Conservation (phyloP, 2,797 vertebrate genomes). For the Alcedo quadribrachys region DNA sequence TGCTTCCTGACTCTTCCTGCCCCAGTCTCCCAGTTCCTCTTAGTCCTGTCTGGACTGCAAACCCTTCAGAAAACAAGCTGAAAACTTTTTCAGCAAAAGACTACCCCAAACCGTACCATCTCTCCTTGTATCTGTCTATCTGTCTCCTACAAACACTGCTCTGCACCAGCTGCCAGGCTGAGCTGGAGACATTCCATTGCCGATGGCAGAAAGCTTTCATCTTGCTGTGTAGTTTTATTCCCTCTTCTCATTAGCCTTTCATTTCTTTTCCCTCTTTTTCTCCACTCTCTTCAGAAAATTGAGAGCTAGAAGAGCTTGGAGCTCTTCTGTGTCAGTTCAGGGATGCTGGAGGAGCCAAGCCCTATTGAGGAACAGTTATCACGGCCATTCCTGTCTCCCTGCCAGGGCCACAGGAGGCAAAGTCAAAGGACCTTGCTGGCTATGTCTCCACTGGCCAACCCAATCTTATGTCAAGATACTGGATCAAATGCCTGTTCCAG, state of each 20-base stretch:
- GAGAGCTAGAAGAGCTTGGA: neutral
- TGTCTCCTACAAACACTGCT: slow-evolving; percentile 34
- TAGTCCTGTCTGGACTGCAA: neutral
- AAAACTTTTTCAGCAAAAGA: neutral
- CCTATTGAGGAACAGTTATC: neutral
- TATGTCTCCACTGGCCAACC: neutral
- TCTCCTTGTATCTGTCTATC: neutral
- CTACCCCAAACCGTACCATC: neutral
- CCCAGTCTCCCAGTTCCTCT: neutral
- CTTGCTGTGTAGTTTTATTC: neutral
- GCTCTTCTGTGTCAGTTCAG: neutral
- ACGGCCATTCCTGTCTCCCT: neutral
- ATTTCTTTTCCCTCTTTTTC: slow-evolving; percentile 39
- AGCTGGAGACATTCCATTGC: slow-evolving; percentile 58
- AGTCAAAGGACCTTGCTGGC: neutral
- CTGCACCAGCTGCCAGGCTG: slow-evolving; percentile 38
- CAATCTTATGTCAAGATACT: accelerated
- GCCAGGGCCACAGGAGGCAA: neutral
- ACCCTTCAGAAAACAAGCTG: neutral
- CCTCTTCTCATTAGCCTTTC: slow-evolving; percentile 41
- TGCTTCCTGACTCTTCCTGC: neutral
- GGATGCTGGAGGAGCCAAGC: neutral
- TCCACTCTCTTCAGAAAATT: neutral
- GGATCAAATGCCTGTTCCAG: neutral
- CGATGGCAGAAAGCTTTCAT: slow-evolving; percentile 54